Percentiles rank a stretch among this genome's conserved stretches.
These are phyloP conservation scores for Lophius piscatorius DNA, from an alignment of 2,113 vertebrate genomes.

Conservation along the genomic window DNA sequence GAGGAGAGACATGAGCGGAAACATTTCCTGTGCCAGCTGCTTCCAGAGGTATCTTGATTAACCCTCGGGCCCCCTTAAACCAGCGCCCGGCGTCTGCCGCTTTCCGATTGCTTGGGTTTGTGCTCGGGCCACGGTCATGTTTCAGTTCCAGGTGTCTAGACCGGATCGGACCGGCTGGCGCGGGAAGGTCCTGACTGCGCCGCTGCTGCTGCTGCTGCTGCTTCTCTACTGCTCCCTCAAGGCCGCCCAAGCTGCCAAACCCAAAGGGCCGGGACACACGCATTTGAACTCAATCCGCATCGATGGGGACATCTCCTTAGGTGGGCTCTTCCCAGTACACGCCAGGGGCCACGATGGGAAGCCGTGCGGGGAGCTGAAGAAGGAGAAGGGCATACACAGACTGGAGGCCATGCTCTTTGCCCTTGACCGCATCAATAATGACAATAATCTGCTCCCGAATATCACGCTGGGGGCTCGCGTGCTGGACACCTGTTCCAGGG, in stretches of 20 bases:
- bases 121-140: constrained; percentile 62
- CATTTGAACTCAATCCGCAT: constrained; percentile 98
- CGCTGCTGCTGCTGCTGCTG: constrained; percentile 59
- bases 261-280: constrained; percentile 89
- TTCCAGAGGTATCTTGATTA: constrained; percentile 66
- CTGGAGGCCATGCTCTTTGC: constrained; percentile 98
- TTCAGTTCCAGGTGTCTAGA: constrained; percentile 40
- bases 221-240: constrained; percentile 77
- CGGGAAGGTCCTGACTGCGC: constrained; percentile 35
- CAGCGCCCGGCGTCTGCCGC: constrained; percentile 57
- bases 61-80: constrained; percentile 61
- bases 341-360: constrained; percentile 92
- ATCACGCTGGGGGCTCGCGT: constrained; percentile 96
- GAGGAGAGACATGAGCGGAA: constrained; percentile 66
- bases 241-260: constrained; percentile 81
- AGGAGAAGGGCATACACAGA: constrained; percentile 96
- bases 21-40: constrained; percentile 55
- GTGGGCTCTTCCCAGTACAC: constrained; percentile 95
- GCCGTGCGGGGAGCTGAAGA: constrained; percentile 96
- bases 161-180: constrained; percentile 42
- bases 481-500: constrained; percentile 96
- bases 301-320: constrained; percentile 95
- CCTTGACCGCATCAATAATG: constrained; percentile 97
- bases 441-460: constrained; percentile 94
- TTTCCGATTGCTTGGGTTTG: constrained; percentile 37